Base-by-base conservation (phyloP, 2,888 invertebrate genomes). In the Lycophotia porphyrea region DNA sequence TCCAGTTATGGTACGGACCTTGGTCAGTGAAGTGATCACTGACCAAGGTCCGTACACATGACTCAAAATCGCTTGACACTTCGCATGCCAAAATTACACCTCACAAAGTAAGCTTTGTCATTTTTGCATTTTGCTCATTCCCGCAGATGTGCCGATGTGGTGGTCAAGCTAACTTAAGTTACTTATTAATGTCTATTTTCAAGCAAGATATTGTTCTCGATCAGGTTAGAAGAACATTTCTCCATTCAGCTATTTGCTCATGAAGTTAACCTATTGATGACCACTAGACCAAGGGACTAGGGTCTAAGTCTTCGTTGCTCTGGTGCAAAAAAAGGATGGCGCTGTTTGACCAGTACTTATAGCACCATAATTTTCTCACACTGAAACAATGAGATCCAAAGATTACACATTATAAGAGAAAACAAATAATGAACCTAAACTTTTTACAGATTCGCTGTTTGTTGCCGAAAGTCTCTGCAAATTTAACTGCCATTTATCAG, bases 361-460 rank as follows among this genome's bases (percentile, higher is more conserved):
- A 42, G 8, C 5, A n/a, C 4, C 0, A 42, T 11, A 31, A n/a
- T 42, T 31, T 18, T 42, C 15, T 69, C 9, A 15, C 13, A 13
- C n/a, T n/a, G 9, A 24, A 18, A 42, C 34, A 31, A 24, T 34
- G 3, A 5, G 11, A 70, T 24, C 5, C 7, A 69, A 34, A 71
- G 24, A 36, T 27, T 27, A 9, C 15, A n/a, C 5, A 47, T 24
- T 9, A 11, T 27, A 15, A 24, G 1, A 36, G 11, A 42, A 52
- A 39, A 36, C 1, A 47, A 36, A 69, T 34, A 2, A 21, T 24
- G 8, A 15, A 27, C 9, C 1, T 31, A 9, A 42, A n/a, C 13
- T 34, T 39, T 65, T 73, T 80, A 27, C 77, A 84, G 86, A 44
- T 84, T 18, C 39, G 52, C 21, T 84, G 84, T 55, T n/a, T 42